Evolutionary conservation across 2,888 invertebrate species (phyloP).

Genomic region (Encarsia formosa): DNA sequence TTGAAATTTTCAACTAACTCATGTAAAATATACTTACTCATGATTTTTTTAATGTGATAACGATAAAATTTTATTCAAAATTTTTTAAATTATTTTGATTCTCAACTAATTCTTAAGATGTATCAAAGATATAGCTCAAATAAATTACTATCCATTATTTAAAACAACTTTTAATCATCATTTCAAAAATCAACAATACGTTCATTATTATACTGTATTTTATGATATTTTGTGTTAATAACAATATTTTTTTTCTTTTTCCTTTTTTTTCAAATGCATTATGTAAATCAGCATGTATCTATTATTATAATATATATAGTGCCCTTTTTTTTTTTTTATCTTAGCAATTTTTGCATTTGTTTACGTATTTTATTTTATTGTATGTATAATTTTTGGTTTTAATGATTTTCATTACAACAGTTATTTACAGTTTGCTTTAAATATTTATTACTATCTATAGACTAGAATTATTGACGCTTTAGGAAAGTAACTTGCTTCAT

Average conservation of each 20-base stretch:
- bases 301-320: neutral
- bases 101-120: no score
- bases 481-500: no score
- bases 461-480: no score
- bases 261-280: slow-evolving; percentile 2
- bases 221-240: slow-evolving; percentile 11
- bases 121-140: no score
- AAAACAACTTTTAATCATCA: slow-evolving; percentile 22
- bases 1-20: no score
- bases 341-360: slow-evolving; percentile 10
- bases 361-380: slow-evolving; percentile 7
- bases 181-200: slow-evolving; percentile 21
- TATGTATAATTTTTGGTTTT: slow-evolving; percentile 1
- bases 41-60: no score
- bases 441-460: neutral
- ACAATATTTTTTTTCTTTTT: slow-evolving; percentile 13
- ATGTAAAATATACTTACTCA: no score
- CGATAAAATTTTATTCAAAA: no score
- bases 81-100: no score
- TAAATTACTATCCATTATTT: neutral
- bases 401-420: neutral
- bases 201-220: slow-evolving; percentile 9
- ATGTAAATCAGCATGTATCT: no score
- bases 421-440: neutral
- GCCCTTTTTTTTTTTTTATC: slow-evolving; percentile 21